Conservation (phyloP, 1,140 invertebrate genomes). For the Eriocheir sinensis region DNA sequence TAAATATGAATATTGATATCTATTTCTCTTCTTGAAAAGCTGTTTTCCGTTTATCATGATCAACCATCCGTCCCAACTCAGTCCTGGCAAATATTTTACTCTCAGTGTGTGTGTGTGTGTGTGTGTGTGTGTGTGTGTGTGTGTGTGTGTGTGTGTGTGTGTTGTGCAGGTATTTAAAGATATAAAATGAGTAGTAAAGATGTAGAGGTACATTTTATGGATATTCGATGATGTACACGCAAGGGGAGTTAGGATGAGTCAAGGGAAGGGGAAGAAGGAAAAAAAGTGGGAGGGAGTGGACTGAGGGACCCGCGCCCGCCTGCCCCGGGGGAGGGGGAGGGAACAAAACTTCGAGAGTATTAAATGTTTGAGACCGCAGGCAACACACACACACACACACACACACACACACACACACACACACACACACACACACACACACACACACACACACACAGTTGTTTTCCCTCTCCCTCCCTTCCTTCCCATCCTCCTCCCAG, state of each 20-base stretch:
- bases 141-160: not conserved
- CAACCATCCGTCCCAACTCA: too few relatives aligned
- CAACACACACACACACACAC: not conserved
- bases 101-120: not conserved
- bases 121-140: not conserved
- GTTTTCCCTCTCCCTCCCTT: not conserved
- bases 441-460: not conserved
- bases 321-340: not conserved
- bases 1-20: too few relatives aligned
- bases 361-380: not conserved
- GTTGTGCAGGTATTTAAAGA: not conserved
- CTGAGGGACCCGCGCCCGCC: not conserved
- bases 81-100: too few relatives aligned
- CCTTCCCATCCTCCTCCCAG: not conserved
- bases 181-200: too few relatives aligned
- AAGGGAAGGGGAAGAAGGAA: not conserved
- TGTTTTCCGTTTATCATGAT: too few relatives aligned
- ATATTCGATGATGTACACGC: too few relatives aligned
- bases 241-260: too few relatives aligned
- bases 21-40: too few relatives aligned
- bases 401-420: not conserved
- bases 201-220: too few relatives aligned
- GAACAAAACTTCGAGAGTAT: constrained; percentile 4
- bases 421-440: constrained; percentile 11
- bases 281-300: not conserved